Conservation (phyloP, 2,888 invertebrate genomes). For the Cactoblastis cactorum region DNA sequence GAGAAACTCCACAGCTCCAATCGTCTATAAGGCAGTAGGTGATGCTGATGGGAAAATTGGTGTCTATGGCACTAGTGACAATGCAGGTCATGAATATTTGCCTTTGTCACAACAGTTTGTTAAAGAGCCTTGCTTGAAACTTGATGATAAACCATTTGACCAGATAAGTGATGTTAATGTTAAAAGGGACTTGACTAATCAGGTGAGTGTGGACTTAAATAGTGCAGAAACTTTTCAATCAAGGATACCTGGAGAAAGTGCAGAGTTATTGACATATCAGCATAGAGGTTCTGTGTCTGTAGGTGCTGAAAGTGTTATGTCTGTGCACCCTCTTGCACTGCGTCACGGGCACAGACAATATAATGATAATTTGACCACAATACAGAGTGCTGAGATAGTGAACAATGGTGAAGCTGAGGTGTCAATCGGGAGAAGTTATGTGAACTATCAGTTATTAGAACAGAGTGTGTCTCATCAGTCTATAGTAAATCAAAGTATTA, state of each 20-base stretch:
- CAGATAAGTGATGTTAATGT: conserved; percentile 31
- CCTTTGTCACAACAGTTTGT: conserved; percentile 48
- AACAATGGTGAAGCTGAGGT: conserved; percentile 60
- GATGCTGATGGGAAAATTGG: conserved; percentile 50
- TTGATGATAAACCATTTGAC: conserved; percentile 40
- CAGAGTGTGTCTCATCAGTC: conserved; percentile 75
- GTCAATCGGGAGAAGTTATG: conserved; percentile 60
- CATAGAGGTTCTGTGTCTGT: conserved; percentile 46
- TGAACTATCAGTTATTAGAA: conserved; percentile 77
- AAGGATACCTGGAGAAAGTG: conserved; percentile 45
- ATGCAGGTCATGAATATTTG: conserved; percentile 46
- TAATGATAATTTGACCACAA: conserved; percentile 51
- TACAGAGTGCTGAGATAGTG: conserved; percentile 53
- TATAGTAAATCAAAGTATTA: conserved; percentile 75
- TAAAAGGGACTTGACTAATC: conserved; percentile 50
- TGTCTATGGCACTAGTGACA: conserved; percentile 44
- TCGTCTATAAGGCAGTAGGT: conserved; percentile 54
- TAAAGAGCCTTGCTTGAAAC: conserved; percentile 48
- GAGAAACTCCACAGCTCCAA: conserved; percentile 38
- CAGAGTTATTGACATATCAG: conserved; percentile 56
- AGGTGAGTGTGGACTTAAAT: conserved; percentile 42
- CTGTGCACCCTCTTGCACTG: conserved; percentile 48
- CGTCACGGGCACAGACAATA: conserved; percentile 55
- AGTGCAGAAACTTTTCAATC: conserved; percentile 53
- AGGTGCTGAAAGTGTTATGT: conserved; percentile 53